Evolutionary conservation across 2,113 vertebrate genomes (phyloP).

Genomic region (Dipodomys stephensi): DNA sequence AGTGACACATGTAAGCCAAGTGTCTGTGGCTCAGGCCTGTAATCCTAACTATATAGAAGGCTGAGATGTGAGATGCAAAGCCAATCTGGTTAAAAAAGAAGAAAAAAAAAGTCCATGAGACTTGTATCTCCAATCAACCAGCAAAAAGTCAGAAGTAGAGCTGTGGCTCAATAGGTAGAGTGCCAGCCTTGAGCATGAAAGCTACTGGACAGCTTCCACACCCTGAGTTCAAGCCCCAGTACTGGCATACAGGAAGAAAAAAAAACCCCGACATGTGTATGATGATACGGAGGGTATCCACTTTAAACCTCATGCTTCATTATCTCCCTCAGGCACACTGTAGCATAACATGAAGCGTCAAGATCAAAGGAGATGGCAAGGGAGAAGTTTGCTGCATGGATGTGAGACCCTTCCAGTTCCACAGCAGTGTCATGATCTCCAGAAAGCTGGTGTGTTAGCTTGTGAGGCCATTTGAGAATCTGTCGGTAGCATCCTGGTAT

Average conservation of each 20-base stretch:
- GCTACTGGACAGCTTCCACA: too few species aligned
- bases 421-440: constrained; percentile 48
- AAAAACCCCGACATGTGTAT: not conserved
- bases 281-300: not conserved
- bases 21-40: too few species aligned
- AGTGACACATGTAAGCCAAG: not conserved
- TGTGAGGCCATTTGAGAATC: constrained; percentile 90
- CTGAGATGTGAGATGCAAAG: too few species aligned
- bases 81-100: too few species aligned
- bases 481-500: constrained; percentile 95
- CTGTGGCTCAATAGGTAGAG: too few species aligned
- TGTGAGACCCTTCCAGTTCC: constrained; percentile 46
- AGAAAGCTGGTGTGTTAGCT: constrained; percentile 88
- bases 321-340: constrained; percentile 94
- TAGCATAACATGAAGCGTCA: constrained; percentile 95
- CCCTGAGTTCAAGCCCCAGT: too few species aligned
- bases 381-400: constrained; percentile 45
- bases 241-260: too few species aligned
- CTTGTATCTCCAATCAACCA: too few species aligned
- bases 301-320: constrained; percentile 93
- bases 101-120: too few species aligned
- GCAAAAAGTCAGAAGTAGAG: too few species aligned
- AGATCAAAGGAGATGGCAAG: constrained; percentile 93
- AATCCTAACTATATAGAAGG: too few species aligned
- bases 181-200: too few species aligned